Conservation (phyloP, 2,797 vertebrate genomes). For the Trichosurus vulpecula region DNA sequence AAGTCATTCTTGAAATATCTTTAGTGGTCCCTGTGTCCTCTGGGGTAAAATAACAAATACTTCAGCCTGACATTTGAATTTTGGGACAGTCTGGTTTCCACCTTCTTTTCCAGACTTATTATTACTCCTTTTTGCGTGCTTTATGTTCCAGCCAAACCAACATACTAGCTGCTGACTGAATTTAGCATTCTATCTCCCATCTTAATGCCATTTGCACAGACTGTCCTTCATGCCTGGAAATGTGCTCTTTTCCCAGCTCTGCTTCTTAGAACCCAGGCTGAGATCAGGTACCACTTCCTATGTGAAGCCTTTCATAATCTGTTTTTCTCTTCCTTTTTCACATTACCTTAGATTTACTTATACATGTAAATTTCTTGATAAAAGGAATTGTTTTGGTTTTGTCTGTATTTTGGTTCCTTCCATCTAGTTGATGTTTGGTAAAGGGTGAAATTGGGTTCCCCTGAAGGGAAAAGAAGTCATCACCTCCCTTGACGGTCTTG, state of each 20-base stretch:
- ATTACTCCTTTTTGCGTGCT: not conserved
- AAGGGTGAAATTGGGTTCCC: conserved; percentile 63
- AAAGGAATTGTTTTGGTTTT: not conserved
- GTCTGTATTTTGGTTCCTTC: not conserved
- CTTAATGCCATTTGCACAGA: not conserved
- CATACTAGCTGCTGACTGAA: not conserved
- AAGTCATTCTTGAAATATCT: not conserved
- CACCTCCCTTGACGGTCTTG: conserved; percentile 48
- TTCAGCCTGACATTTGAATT: not conserved
- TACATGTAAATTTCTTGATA: not conserved
- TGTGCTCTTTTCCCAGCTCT: not conserved
- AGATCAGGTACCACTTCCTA: not conserved
- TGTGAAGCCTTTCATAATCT: not conserved
- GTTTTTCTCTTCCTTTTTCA: not conserved
- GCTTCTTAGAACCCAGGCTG: not conserved
- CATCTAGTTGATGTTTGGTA: not conserved
- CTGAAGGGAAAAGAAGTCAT: conserved; percentile 61
- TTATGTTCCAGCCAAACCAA: not conserved
- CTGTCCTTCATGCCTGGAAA: not conserved
- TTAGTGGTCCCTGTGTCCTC: not conserved
- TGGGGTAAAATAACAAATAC: not conserved
- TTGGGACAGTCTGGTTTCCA: not conserved
- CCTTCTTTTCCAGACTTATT: not conserved
- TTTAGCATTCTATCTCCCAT: not conserved
- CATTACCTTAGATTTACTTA: not conserved